A percentile compares a stretch with the other conserved stretches of the same genome.
phyloP scores from a whole-genome alignment of 2,113 vertebrate genomes.

The Psilopogon haemacephalus region DNA sequence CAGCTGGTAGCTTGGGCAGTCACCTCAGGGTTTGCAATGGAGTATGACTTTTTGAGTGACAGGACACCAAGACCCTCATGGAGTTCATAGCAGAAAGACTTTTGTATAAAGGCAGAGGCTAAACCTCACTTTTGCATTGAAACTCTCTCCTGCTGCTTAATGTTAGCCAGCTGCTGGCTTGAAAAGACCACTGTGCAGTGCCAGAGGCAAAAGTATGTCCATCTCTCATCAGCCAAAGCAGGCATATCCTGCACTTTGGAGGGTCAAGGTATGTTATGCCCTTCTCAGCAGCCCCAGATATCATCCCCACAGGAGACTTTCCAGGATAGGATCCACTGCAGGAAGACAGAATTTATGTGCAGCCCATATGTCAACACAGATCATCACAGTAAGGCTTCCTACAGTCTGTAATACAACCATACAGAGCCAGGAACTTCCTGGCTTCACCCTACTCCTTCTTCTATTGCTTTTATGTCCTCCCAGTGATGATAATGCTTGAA shows the following conservation, averaged over 20 bases:
- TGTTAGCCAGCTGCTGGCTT: neutral
- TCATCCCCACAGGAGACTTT: neutral
- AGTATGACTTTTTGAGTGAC: neutral
- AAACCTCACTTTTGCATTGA: neutral
- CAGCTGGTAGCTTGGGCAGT: neutral
- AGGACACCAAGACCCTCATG: neutral
- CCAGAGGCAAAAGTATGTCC: neutral
- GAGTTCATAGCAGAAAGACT: neutral
- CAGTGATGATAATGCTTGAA: neutral
- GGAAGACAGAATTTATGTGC: neutral
- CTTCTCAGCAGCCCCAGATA: neutral
- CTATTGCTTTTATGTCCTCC: neutral
- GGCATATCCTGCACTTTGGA: neutral
- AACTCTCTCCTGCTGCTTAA: fast-evolving
- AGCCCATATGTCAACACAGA: neutral
- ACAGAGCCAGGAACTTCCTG: neutral
- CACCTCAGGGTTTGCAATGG: neutral
- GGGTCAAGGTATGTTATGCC: neutral
- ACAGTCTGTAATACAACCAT: neutral
- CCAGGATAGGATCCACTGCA: neutral
- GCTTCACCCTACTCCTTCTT: neutral
- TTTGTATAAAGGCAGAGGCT: neutral
- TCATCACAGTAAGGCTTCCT: neutral
- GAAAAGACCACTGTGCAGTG: neutral
- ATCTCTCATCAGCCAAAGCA: neutral